Evolutionary conservation across 2,888 invertebrate species (phyloP), one percentile per base, ranked within the genome.

Genomic region (Linnaemya vulpina): DNA sequence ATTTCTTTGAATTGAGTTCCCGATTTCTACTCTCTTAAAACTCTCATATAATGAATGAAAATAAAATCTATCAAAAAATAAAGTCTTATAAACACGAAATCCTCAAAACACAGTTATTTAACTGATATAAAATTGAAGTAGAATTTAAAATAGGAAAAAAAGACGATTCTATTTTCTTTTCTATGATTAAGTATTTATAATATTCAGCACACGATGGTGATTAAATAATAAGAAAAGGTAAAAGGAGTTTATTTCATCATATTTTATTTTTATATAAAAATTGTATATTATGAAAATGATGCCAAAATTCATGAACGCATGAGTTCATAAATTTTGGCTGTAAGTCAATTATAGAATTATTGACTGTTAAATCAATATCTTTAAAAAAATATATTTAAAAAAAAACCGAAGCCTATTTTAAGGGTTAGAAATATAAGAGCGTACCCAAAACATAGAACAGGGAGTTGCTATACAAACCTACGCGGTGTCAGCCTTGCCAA

Each of bases 131-230:
- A 51, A 51, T 20, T 51, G 11, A 51, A 51, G 20, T 3, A 20
- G 11, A 20, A 20, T 8, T 46, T 30, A 25, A 65, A 25, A 55
- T 30, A 35, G 9, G 30, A 9, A 35, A 35, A 35, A 35, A 9
- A 58, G 30, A 73, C 7, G 3, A n/a, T 62, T 62, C 11, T 60
- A 17, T 63, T 65, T 55, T 13, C 10, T 15, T 43, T 10, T 43
- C 20, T 8, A 43, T 79, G 49, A 65, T 65, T 17, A 80, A 80
- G 11, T 73, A 67, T 73, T 73, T 80, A 60, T 60, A 58, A 15
- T 2, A 73, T 55, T 30, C 51, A 25, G 10, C 15, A 22, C 8
- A 7, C 9, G 17, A 0, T 30, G 20, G 51, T 22, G 25, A 15
- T 9, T 65, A 5, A 20, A 40, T 30, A 3, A 17, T 25, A 53